A percentile compares a stretch with the other conserved stretches of the same genome.
Evolutionary conservation across 2,113 vertebrate species (phyloP).

Genomic region (Loxodonta africana): DNA sequence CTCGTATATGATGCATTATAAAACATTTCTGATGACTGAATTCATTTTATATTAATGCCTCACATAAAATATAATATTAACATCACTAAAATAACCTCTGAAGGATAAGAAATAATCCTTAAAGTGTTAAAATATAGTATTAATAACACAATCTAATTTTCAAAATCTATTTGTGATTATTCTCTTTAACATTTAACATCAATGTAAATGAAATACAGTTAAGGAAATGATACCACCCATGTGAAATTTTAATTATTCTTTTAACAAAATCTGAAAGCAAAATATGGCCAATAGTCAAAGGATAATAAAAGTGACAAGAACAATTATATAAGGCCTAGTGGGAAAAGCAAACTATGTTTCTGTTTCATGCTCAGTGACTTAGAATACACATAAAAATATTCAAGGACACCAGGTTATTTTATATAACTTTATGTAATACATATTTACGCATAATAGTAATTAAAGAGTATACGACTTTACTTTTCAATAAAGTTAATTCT

Average conservation of each 20-base stretch:
- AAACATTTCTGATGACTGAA: neutral
- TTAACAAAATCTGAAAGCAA: slow-evolving; percentile 39
- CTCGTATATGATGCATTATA: neutral
- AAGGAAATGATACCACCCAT: neutral
- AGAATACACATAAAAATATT: neutral
- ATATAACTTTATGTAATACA: neutral
- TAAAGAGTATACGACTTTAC: neutral
- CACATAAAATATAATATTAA: neutral
- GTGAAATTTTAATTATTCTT: neutral
- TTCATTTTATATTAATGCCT: neutral
- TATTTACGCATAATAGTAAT: neutral
- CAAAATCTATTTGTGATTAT: neutral
- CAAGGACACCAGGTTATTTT: neutral
- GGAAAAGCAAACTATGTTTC: neutral
- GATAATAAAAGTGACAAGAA: neutral
- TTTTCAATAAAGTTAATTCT: neutral
- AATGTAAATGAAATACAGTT: neutral
- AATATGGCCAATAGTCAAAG: neutral
- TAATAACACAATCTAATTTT: neutral
- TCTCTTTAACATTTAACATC: neutral
- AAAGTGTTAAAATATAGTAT: neutral
- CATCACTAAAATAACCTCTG: neutral
- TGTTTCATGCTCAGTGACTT: neutral
- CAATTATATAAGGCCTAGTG: neutral
- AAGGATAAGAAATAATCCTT: neutral